Evolutionary conservation across 2,797 vertebrate species (phyloP).

Genomic region (Macroramphosus scolopax): DNA sequence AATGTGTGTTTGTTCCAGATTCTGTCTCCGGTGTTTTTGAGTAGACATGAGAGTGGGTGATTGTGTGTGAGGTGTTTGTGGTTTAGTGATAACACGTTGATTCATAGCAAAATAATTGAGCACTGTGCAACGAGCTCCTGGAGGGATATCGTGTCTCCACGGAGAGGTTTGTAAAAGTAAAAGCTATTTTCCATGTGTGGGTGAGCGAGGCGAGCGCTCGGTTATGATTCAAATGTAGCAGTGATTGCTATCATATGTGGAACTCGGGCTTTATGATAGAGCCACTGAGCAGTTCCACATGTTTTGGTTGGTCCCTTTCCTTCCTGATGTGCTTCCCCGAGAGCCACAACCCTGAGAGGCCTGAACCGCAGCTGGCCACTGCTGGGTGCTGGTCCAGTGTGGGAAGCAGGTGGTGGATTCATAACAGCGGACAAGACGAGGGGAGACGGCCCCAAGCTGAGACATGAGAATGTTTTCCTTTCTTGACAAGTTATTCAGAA

Average conservation of each 20-base stretch:
- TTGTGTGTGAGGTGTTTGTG: conserved; percentile 12
- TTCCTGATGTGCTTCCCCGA: conserved; percentile 34
- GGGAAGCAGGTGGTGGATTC: conserved; percentile 57
- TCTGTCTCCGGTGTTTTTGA: conserved; percentile 6
- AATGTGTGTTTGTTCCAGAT: conserved; percentile 18
- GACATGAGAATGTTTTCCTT: neutral
- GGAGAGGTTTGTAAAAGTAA: conserved; percentile 10
- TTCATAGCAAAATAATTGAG: neutral
- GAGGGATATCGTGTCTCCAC: conserved; percentile 8
- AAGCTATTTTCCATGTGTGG: conserved; percentile 10
- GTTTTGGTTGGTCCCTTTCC: conserved; percentile 28
- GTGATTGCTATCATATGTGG: conserved; percentile 40
- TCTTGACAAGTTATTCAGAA: neutral
- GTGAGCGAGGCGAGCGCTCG: conserved; percentile 3
- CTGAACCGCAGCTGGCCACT: conserved; percentile 39
- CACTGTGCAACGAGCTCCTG: neutral
- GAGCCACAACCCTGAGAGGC: conserved; percentile 21
- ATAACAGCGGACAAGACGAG: conserved; percentile 30
- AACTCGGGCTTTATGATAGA: conserved; percentile 1
- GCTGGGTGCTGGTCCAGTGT: conserved; percentile 34
- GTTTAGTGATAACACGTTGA: conserved; percentile 11
- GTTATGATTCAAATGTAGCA: neutral
- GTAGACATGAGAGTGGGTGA: neutral
- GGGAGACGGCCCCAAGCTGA: conserved; percentile 5
- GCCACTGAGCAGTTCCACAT: conserved; percentile 40